Percentiles rank a stretch among this genome's conserved stretches.
phyloP scores from a whole-genome alignment of 2,113 vertebrate genomes.

The Xiphophorus hellerii region DNA sequence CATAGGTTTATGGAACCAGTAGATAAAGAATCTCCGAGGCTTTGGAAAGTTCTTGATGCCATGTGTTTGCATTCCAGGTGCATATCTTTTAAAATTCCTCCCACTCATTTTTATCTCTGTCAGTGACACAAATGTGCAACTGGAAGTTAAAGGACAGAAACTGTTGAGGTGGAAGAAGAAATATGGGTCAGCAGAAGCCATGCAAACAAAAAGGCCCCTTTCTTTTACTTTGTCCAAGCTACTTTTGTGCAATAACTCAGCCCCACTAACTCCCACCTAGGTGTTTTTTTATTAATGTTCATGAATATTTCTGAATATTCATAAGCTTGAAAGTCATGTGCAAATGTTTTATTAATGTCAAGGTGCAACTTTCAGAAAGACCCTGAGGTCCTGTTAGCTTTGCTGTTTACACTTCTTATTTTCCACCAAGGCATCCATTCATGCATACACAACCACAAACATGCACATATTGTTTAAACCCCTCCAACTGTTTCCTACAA shows the following conservation, averaged over 20 bases:
- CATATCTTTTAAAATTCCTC: not conserved
- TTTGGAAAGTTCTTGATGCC: not conserved
- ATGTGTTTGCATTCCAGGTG: not conserved
- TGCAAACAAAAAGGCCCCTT: not conserved
- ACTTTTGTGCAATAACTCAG: not conserved
- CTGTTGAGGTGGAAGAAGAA: not conserved
- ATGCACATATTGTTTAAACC: not conserved
- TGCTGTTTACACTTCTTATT: conserved; percentile 13
- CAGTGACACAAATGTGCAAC: not conserved
- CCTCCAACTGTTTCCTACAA: not conserved
- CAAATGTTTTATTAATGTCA: conserved; percentile 7
- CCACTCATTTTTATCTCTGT: not conserved
- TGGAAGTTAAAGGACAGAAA: not conserved
- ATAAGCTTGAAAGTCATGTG: conserved; percentile 12
- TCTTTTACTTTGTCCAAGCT: not conserved
- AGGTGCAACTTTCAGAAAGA: conserved; percentile 17
- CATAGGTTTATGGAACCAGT: not conserved
- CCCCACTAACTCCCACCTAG: not conserved
- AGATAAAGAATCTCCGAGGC: not conserved
- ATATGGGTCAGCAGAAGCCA: not conserved
- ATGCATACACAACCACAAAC: not conserved
- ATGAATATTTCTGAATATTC: conserved; percentile 7
- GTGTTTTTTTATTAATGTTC: conserved; percentile 6
- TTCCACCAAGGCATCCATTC: not conserved
- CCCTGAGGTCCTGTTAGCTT: not conserved